Conservation (phyloP, 2,888 invertebrate genomes). For the Helicoverpa assulta region DNA sequence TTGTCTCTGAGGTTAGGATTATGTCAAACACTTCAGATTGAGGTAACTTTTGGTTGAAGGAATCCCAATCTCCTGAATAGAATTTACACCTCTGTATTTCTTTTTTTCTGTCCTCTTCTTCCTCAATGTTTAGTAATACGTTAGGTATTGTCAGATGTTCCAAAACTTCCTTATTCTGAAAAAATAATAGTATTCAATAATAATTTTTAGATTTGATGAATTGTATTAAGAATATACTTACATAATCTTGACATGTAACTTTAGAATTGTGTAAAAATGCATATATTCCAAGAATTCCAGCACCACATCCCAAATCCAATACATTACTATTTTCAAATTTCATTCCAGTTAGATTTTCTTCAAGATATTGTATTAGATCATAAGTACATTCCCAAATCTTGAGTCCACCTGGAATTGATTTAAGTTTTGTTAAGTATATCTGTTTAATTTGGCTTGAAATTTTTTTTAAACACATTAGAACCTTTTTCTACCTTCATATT, state of each 20-base stretch:
- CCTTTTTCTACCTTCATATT: constrained; percentile 93
- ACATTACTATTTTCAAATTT: constrained; percentile 90
- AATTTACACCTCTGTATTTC: constrained; percentile 87
- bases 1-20: constrained; percentile 98
- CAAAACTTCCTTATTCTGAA: constrained; percentile 96
- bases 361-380: constrained; percentile 93
- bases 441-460: too few relatives aligned
- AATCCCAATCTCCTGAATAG: constrained; percentile 94
- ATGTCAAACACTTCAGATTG: constrained; percentile 92
- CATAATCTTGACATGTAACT: constrained; percentile 98
- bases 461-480: background rate
- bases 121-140: constrained; percentile 91
- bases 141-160: constrained; percentile 95
- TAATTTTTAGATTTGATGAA: background rate
- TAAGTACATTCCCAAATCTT: constrained; percentile 99
- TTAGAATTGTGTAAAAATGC: constrained; percentile 92
- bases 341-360: constrained; percentile 68
- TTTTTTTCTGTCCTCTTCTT: constrained; percentile 77
- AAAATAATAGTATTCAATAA: constrained; percentile 56
- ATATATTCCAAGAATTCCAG: constrained; percentile 96
- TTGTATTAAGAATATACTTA: constrained; percentile 84
- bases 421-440: too few relatives aligned
- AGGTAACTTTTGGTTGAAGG: constrained; percentile 85
- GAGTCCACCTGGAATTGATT: constrained; percentile 94
- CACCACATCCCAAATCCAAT: constrained; percentile 98